Conservation (phyloP, 2,888 invertebrate species). For the Pediacus dermestoides region DNA sequence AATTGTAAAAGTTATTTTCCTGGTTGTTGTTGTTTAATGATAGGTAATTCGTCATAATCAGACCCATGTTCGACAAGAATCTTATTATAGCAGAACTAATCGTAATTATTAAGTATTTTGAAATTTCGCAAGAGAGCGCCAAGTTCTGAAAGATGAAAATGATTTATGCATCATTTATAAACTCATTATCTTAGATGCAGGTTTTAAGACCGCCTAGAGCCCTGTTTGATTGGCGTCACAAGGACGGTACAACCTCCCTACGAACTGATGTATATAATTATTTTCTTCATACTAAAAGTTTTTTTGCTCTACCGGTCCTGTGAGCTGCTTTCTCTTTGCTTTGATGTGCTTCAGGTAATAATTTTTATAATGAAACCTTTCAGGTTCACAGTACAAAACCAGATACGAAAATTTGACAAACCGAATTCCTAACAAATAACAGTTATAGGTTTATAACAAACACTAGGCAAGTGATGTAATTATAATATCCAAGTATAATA, state of each 20-base stretch:
- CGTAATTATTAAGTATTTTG: conserved; percentile 37
- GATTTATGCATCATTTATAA: conserved; percentile 54
- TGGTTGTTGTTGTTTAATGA: conserved; percentile 4
- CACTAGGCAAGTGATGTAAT: too few relatives aligned
- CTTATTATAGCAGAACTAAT: conserved; percentile 40
- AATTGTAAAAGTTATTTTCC: too few relatives aligned
- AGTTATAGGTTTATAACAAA: too few relatives aligned
- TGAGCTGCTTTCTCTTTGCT: conserved; percentile 28
- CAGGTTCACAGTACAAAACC: conserved; percentile 16
- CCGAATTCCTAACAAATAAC: conserved; percentile 14
- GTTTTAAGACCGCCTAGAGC: conserved; percentile 45
- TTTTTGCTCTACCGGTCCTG: conserved; percentile 29
- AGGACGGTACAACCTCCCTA: conserved; percentile 44
- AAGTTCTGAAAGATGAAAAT: conserved; percentile 39
- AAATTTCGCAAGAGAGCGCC: conserved; percentile 34
- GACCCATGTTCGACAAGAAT: conserved; percentile 29
- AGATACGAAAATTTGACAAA: conserved; percentile 32
- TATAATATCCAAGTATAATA: too few relatives aligned
- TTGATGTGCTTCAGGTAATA: conserved; percentile 35
- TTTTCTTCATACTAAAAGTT: conserved; percentile 34
- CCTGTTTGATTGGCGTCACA: conserved; percentile 49
- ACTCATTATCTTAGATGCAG: conserved; percentile 50
- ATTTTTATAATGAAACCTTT: conserved; percentile 38
- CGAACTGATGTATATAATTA: conserved; percentile 45
- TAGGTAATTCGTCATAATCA: conserved; percentile 23